Evolutionary conservation across 2,797 vertebrate genomes (phyloP), one percentile per base, ranked within the genome.

Genomic region (Typhlichthys eigenmanni): DNA sequence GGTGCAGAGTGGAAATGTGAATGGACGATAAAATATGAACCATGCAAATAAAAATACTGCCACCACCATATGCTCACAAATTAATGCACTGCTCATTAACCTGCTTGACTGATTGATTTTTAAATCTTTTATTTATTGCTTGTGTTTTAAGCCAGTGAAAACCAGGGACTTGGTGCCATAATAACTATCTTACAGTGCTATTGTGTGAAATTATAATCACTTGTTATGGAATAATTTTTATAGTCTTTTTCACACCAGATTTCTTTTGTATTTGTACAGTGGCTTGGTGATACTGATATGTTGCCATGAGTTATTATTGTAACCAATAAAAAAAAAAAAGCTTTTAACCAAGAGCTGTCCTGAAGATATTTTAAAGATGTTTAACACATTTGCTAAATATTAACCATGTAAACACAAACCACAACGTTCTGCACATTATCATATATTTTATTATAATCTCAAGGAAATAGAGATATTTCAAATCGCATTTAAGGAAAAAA

Each of bases 221-320:
- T 93, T 91, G 93, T 91, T 94, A 93, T 93, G 89, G 93, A 87
- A 91, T 91, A 86, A 94, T 91, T 94, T 91, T 93, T 94, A 95
- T 95, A 93, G 93, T 93, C 91, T 86, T 89, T 91, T 92, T 91
- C 92, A 95, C 84, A 85, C 91, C 90, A 92, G 88, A 93, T 92
- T 87, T 64, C 88, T 94, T 95, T 94, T 95, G 93, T 95, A 93
- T 95, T 94, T 97, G 96, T 98, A 96, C 92, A 96, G 94, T 95
- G 94, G 94, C 95, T 96, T 93, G 92, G 94, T 96, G 94, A 94
- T 94, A 93, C 91, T 84, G 90, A 93, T 93, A 93, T 93, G 92
- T 95, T 96, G 92, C 94, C 93, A 95, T 95, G 94, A 95, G 91
- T 94, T 95, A 90, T 91, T 93, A 94, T 92, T 96, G 92, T 98